These are phyloP conservation scores for Arothron firmamentum DNA, from an alignment of 2,113 vertebrate genomes.

Conservation along the genomic window DNA sequence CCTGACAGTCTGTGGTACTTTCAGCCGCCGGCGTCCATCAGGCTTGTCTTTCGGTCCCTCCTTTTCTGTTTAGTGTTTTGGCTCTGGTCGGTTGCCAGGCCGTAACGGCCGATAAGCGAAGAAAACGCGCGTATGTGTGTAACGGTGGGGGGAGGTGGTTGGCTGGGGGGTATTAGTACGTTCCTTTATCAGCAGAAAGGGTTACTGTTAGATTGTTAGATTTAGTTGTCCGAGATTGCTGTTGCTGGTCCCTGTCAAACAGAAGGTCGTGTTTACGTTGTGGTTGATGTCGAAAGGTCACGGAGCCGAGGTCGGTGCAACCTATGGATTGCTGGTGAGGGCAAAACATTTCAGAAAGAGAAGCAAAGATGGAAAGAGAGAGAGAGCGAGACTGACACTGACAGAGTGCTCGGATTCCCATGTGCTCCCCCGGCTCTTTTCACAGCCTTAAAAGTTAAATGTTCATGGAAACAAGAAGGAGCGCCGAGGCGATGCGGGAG, in stretches of 20 bases:
- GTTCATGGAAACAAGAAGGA: constrained; percentile 40
- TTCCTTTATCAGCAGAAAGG: constrained; percentile 48
- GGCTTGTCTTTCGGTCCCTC: constrained; percentile 43
- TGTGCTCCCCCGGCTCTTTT: constrained; percentile 3
- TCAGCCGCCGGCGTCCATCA: constrained; percentile 42
- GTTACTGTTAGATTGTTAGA: constrained; percentile 61
- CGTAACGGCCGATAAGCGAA: constrained; percentile 41
- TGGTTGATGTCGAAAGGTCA: constrained; percentile 52
- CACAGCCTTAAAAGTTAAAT: constrained; percentile 61
- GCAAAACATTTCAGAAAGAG: constrained; percentile 32
- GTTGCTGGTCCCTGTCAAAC: constrained; percentile 55
- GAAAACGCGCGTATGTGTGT: constrained; percentile 29
- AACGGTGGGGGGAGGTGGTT: constrained; percentile 7
- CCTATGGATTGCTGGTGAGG: constrained; percentile 77
- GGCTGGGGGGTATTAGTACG: constrained; percentile 33
- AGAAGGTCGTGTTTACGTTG: constrained; percentile 67
- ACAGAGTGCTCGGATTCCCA: constrained; percentile 11
- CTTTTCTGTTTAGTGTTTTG: constrained; percentile 63
- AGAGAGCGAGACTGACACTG: constrained; percentile 32
- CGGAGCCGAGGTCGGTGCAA: constrained; percentile 65
- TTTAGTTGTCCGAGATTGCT: constrained; percentile 59
- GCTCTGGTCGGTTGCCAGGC: constrained; percentile 46
- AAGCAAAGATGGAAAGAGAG: constrained; percentile 14
- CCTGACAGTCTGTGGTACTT: constrained; percentile 52
- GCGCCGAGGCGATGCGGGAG: constrained; percentile 11